These are phyloP conservation scores for Ellobium chinense DNA, from an alignment of 2,888 invertebrate species.

Conservation along the genomic window DNA sequence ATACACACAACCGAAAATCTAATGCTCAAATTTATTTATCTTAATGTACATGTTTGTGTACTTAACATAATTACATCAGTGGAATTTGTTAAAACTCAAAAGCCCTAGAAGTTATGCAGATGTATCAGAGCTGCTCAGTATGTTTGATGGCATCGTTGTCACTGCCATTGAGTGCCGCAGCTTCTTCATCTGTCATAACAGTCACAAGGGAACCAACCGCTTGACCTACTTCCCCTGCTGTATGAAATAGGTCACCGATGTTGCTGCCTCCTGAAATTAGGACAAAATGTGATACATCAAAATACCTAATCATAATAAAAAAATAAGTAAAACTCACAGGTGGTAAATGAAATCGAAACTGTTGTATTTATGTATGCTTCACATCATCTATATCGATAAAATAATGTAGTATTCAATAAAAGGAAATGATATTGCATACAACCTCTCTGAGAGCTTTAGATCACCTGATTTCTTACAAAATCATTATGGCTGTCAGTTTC, in stretches of 20 bases:
- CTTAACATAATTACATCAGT: slow-evolving; percentile 11
- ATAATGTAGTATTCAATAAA: no score
- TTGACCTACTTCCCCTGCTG: slow-evolving; percentile 92
- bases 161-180: slow-evolving; percentile 52
- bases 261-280: slow-evolving; percentile 71
- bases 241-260: slow-evolving; percentile 88
- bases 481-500: no score
- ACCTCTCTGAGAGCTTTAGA: no score
- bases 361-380: no score
- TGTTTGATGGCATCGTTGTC: slow-evolving; percentile 38
- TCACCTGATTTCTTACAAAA: no score
- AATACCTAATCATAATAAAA: not conserved
- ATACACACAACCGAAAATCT: no score
- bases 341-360: not conserved
- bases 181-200: slow-evolving; percentile 90
- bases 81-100: slow-evolving; percentile 21
- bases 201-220: slow-evolving; percentile 93
- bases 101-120: not conserved
- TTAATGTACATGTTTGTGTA: no score
- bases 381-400: no score
- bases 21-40: no score
- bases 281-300: no score
- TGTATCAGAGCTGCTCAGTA: slow-evolving; percentile 37
- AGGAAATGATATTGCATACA: no score
- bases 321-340: not conserved